phyloP scores from a whole-genome alignment of 2,113 vertebrate genomes.

The Leptobrachium leishanense region DNA sequence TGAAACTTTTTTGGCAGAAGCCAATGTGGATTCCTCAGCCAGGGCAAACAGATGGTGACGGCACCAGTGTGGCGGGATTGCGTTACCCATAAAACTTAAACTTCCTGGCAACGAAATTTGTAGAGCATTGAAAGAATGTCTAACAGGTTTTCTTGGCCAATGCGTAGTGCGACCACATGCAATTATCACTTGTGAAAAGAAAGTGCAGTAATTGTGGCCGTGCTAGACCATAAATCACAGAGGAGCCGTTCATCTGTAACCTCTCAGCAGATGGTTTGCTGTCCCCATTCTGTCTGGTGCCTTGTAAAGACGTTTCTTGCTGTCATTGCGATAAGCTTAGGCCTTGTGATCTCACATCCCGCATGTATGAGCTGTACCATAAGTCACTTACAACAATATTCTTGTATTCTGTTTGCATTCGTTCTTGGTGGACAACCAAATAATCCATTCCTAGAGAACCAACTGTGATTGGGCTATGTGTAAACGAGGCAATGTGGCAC shows the following conservation, averaged over 20 bases:
- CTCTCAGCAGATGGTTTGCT: neutral
- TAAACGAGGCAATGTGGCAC: no score
- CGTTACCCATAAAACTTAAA: constrained; percentile 36
- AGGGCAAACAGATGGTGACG: constrained; percentile 41
- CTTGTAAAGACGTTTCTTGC: neutral
- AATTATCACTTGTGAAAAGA: constrained; percentile 45
- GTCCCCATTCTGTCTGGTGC: neutral
- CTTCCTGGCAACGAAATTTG: constrained; percentile 42
- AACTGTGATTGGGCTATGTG: no score
- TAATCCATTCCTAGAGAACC: no score
- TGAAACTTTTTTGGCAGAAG: constrained; percentile 24
- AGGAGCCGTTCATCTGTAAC: neutral
- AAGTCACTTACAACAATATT: no score
- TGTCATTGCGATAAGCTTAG: no score
- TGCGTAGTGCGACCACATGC: constrained; percentile 34
- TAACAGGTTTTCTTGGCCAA: constrained; percentile 38
- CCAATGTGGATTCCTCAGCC: constrained; percentile 15
- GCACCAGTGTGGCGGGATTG: constrained; percentile 35
- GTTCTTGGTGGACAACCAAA: no score
- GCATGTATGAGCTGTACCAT: no score
- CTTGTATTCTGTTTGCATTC: no score
- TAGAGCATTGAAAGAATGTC: constrained; percentile 30
- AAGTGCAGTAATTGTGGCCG: constrained; percentile 24
- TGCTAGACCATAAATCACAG: constrained; percentile 20
- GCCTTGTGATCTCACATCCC: no score